These are phyloP conservation scores for Mactromeris polynyma DNA, from an alignment of 2,888 invertebrate species.

Conservation along the genomic window DNA sequence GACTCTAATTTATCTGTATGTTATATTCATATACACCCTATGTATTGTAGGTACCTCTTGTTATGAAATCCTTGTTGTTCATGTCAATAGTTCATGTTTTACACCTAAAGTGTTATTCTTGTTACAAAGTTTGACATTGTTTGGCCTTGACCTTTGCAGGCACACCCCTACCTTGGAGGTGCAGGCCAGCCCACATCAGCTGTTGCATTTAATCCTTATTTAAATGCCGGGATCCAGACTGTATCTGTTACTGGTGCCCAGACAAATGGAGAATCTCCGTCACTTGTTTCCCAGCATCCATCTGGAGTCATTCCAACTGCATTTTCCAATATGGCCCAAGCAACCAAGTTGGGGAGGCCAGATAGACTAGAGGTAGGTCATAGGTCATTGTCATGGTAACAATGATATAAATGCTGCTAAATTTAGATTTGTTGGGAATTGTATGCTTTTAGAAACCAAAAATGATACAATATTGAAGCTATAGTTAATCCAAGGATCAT, in stretches of 20 bases:
- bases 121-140: neutral
- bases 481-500: neutral
- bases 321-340: constrained; percentile 63
- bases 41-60: neutral
- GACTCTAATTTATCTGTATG: neutral
- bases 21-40: neutral
- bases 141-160: constrained; percentile 68
- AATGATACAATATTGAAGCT: neutral
- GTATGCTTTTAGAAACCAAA: neutral
- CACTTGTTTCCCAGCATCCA: constrained; percentile 74
- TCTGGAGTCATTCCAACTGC: constrained; percentile 77
- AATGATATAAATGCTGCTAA: constrained; percentile 9
- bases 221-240: constrained; percentile 73
- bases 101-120: neutral
- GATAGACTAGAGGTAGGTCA: constrained; percentile 96
- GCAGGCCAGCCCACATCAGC: constrained; percentile 76
- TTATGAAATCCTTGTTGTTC: neutral
- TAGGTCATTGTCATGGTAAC: constrained; percentile 58
- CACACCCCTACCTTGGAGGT: constrained; percentile 77
- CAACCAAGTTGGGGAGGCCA: constrained; percentile 96
- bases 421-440: constrained; percentile 12
- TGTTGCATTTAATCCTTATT: constrained; percentile 78
- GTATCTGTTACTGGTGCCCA: constrained; percentile 70
- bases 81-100: neutral
- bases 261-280: constrained; percentile 70